Evolutionary conservation across 1,140 invertebrate genomes (phyloP), one percentile per base, ranked within the genome.

Genomic region (Tetragnatha versicolor): DNA sequence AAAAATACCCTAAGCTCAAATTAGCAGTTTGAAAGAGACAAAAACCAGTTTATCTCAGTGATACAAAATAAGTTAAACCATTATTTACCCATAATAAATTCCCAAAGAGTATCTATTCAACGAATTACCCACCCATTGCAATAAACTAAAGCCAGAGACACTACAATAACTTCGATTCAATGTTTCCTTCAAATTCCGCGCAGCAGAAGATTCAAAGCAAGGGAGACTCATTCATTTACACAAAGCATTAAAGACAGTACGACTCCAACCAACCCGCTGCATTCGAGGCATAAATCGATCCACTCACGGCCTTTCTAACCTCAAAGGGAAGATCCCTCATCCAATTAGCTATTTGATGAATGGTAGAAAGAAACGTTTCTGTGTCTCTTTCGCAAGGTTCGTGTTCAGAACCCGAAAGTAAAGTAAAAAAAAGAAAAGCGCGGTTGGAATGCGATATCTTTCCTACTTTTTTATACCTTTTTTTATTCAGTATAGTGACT

Each of bases 321-420:
- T 42, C 14, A 42, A 60, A n/a, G n/a, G 33, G 55, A 60, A 60
- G 55, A 60, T 25, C 20, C 27, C 27, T 65, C 42, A 42, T 65
- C 61, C 61, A 65, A 65, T 65, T 65, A 65, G 61, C n/a, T 27
- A 14, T 25, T 12, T 65, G 61, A 65, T 65, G 61, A 65, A 65
- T 65, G 61, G 37, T 25, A 17, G 61, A 65, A 65, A 42, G 35
- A 65, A 42, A n/a, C 22, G 61, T 35, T 60, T 6, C 27, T 31
- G 37, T 12, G 61, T 42, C 17, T 2, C 35, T 58, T 61, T 60
- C 25, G 49, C 20, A 6, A 33, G n/a, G n/a, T 33, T 35, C 14
- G n/a, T 2, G 20, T 25, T 20, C 35, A 33, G 31, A 6, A 33
- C 31, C 17, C 5, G 55, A 20, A n/a, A 58, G 35, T 35, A 58